These are phyloP conservation scores for Serripes groenlandicus DNA, from an alignment of 2,888 invertebrate genomes.

Conservation along the genomic window DNA sequence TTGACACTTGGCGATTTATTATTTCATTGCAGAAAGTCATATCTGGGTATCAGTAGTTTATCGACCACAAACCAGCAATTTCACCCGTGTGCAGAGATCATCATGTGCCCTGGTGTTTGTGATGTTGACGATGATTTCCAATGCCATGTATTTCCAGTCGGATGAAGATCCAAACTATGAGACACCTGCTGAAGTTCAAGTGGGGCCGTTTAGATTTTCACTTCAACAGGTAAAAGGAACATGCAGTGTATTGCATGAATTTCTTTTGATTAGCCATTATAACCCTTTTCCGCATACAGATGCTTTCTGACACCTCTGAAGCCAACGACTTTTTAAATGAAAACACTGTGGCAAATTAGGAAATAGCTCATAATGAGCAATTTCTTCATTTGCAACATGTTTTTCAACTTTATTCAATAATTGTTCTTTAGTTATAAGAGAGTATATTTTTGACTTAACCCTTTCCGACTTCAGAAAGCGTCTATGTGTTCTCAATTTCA, in stretches of 20 bases:
- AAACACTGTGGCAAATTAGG: not conserved
- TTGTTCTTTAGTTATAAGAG: too few species aligned
- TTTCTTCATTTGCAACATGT: not conserved
- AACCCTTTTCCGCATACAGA: not conserved
- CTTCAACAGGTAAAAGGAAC: slow-evolving; percentile 50
- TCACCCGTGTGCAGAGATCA: slow-evolving; percentile 69
- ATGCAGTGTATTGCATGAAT: not conserved
- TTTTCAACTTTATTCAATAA: not conserved
- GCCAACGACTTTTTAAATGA: not conserved
- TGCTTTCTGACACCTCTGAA: not conserved
- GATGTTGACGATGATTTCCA: slow-evolving; percentile 73
- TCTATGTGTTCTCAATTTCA: too few species aligned
- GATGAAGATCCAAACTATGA: slow-evolving; percentile 63
- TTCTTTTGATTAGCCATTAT: not conserved
- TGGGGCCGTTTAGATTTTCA: slow-evolving; percentile 71
- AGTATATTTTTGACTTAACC: too few species aligned
- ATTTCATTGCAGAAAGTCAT: slow-evolving; percentile 62
- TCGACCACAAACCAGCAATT: slow-evolving; percentile 70
- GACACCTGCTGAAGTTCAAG: slow-evolving; percentile 58
- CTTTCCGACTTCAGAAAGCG: too few species aligned
- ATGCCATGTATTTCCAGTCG: slow-evolving; percentile 71
- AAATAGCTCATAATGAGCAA: not conserved
- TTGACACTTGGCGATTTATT: not conserved
- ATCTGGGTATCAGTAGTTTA: slow-evolving; percentile 74
- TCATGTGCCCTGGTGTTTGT: slow-evolving; percentile 69